Evolutionary conservation across 1,140 invertebrate species (phyloP).

Genomic region (Tribolium castaneum): DNA sequence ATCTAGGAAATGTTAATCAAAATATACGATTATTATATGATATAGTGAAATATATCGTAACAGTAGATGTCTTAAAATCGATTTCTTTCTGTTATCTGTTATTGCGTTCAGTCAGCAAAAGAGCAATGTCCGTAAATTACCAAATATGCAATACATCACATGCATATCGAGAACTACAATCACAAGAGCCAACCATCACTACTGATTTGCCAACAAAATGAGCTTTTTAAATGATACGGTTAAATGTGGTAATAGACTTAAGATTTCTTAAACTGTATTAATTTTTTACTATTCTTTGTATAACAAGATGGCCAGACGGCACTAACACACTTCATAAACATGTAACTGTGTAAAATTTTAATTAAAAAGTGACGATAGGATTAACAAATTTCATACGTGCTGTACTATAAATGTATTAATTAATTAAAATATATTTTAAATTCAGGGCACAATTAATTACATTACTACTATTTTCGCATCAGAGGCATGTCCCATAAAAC

Average conservation of each 20-base stretch:
- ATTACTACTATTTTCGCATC: background rate
- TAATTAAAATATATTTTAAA: background rate
- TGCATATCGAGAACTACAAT: conserved; percentile 28
- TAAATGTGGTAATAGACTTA: conserved; percentile 11
- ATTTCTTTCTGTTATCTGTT: conserved; percentile 7
- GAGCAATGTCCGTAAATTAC: conserved; percentile 15
- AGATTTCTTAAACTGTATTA: background rate
- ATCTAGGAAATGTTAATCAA: conserved; percentile 28
- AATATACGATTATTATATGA: conserved; percentile 26
- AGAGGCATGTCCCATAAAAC: background rate
- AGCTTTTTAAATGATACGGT: conserved; percentile 17
- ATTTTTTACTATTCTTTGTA: background rate
- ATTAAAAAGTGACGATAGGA: conserved; percentile 18
- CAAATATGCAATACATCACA: conserved; percentile 6
- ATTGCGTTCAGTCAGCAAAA: conserved; percentile 10
- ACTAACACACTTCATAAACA: background rate
- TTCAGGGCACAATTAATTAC: conserved; percentile 15
- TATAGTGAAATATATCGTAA: conserved; percentile 31
- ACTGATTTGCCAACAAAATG: conserved; percentile 21
- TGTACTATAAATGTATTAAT: conserved; percentile 18
- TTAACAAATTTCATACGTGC: conserved; percentile 15
- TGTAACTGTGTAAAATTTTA: background rate
- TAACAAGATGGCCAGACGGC: background rate
- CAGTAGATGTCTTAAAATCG: conserved; percentile 4
- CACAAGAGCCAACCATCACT: conserved; percentile 12